Evolutionary conservation across 2,113 vertebrate genomes (phyloP).

Genomic region (Porphyrio hochstetteri): DNA sequence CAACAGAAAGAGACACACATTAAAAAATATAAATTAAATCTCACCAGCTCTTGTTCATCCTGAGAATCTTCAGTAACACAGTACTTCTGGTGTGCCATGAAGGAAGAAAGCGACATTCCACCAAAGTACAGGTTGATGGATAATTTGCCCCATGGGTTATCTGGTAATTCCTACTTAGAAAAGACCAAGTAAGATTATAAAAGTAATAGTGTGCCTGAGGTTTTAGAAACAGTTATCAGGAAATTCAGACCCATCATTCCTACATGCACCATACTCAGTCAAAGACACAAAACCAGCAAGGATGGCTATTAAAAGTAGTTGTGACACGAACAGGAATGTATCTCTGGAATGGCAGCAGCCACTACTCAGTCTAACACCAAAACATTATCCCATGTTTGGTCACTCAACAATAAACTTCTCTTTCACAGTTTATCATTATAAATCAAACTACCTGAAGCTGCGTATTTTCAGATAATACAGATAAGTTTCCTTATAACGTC

Average conservation of each 20-base stretch:
- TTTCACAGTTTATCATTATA: not conserved
- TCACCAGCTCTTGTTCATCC: conserved; percentile 59
- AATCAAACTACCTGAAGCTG: not conserved
- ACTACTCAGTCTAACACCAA: not conserved
- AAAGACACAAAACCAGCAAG: not conserved
- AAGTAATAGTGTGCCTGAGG: rapidly evolving
- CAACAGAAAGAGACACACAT: not conserved
- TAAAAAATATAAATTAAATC: not conserved
- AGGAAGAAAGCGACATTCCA: conserved; percentile 80
- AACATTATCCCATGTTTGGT: not conserved
- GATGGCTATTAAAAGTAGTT: not conserved
- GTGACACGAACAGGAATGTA: not conserved
- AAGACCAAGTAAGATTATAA: not conserved
- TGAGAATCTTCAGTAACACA: conserved; percentile 64
- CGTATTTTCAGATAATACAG: not conserved
- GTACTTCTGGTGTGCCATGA: conserved; percentile 84
- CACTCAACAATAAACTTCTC: not conserved
- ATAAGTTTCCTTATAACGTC: not conserved
- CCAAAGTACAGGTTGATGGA: conserved; percentile 81
- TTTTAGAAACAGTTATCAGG: not conserved
- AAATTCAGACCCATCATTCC: not conserved
- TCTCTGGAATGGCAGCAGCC: not conserved
- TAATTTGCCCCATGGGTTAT: conserved; percentile 70
- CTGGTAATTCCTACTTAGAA: conserved; percentile 78
- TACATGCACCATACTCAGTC: not conserved